Conservation (phyloP, 2,797 vertebrate genomes). For the Diglossa cyanea region DNA sequence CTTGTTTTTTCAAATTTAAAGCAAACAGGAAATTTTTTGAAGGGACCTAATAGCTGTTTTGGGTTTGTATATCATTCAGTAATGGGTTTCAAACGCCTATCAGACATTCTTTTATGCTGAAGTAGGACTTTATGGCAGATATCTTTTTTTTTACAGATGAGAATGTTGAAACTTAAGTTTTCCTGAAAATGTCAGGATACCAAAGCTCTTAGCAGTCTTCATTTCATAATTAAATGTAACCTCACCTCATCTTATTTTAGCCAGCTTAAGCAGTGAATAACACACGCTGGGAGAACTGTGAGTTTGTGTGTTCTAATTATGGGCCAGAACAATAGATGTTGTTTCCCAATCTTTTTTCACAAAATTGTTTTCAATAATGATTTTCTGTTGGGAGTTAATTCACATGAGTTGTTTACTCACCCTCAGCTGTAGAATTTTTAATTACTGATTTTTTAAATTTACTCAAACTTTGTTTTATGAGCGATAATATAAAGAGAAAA, state of each 20-base stretch:
- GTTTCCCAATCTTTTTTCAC: not conserved
- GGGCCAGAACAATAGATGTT: not conserved
- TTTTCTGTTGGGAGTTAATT: not conserved
- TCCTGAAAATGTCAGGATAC: not conserved
- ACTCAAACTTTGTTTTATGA: not conserved
- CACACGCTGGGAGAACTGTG: not conserved
- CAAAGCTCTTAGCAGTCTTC: not conserved
- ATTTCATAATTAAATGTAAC: not conserved
- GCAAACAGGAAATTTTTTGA: not conserved
- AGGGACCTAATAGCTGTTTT: not conserved
- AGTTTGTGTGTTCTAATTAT: conserved; percentile 11
- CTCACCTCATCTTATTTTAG: not conserved
- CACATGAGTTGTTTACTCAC: not conserved
- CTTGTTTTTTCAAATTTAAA: not conserved
- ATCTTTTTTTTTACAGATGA: not conserved
- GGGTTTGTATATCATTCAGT: not conserved
- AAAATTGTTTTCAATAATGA: not conserved
- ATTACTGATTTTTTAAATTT: not conserved
- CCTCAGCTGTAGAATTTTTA: not conserved
- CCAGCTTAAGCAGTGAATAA: not conserved
- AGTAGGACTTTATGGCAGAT: not conserved
- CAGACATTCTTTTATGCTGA: not conserved
- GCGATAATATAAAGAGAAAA: not conserved
- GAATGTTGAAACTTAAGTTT: not conserved
- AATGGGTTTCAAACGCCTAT: not conserved